Evolutionary conservation across 2,888 invertebrate genomes (phyloP).

Genomic region (Cataglyphis cursor): DNA sequence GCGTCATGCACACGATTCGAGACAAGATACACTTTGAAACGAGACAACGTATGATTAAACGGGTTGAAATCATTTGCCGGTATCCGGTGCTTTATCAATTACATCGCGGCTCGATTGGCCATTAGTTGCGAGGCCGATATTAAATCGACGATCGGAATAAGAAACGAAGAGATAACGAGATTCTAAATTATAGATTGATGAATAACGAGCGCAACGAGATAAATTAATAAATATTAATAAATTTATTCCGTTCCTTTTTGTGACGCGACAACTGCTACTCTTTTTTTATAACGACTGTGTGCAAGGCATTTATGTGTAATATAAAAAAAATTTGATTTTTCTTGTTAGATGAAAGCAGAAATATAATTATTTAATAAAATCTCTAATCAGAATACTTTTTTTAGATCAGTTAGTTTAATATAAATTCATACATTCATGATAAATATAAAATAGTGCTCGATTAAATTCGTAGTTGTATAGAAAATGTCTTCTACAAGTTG

Average conservation of each 20-base stretch:
- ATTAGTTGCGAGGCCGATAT: conserved; percentile 14
- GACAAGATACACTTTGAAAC: background rate
- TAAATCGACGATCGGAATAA: conserved; percentile 29
- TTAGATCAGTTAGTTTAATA: conserved; percentile 9
- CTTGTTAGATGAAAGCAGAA: conserved; percentile 16
- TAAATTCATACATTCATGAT: background rate
- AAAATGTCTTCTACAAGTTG: background rate
- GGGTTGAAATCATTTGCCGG: conserved; percentile 36
- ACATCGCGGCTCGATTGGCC: conserved; percentile 10
- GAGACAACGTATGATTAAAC: conserved; percentile 38
- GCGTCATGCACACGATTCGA: conserved; percentile 33
- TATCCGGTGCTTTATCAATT: conserved; percentile 43
- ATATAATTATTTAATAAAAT: conserved; percentile 37
- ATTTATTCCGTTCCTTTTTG: conserved; percentile 2
- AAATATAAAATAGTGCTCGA: background rate
- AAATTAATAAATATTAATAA: conserved; percentile 25
- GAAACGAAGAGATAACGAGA: conserved; percentile 43
- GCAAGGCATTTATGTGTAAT: background rate
- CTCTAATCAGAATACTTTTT: conserved; percentile 18
- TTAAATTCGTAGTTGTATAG: background rate
- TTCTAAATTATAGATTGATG: conserved; percentile 30
- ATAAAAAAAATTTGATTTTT: background rate
- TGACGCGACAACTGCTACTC: background rate
- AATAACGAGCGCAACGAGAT: background rate
- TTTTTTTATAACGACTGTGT: background rate